Evolutionary conservation across 2,113 vertebrate genomes (phyloP).

Genomic region (Orthonyx spaldingii): DNA sequence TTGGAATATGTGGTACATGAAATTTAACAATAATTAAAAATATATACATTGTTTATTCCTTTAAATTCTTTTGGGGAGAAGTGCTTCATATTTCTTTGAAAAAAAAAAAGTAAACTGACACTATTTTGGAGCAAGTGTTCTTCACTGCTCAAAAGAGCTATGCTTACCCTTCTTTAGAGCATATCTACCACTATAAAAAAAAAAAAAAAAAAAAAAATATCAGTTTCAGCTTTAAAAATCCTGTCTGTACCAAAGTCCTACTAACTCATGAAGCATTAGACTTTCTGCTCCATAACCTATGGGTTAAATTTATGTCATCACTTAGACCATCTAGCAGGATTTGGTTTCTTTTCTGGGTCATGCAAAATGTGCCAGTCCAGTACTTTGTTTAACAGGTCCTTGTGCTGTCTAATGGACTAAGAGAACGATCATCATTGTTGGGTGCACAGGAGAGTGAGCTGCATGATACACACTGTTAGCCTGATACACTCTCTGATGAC

Average conservation of each 20-base stretch:
- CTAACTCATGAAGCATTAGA: not conserved
- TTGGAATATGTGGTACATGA: not conserved
- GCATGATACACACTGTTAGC: slow-evolving; percentile 67
- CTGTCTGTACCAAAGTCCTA: not conserved
- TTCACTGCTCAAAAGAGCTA: not conserved
- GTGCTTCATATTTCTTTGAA: not conserved
- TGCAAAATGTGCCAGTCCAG: not conserved
- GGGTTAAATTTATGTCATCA: not conserved
- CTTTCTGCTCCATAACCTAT: not conserved
- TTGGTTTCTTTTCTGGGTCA: not conserved
- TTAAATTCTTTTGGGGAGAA: not conserved
- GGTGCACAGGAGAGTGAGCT: slow-evolving; percentile 44
- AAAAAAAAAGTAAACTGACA: not conserved
- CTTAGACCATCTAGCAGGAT: not conserved
- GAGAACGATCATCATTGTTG: slow-evolving; percentile 60
- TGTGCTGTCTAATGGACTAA: slow-evolving; percentile 60
- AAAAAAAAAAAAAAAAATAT: slow-evolving; percentile 1
- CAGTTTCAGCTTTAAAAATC: not conserved
- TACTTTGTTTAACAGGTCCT: slow-evolving; percentile 43
- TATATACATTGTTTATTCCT: not conserved
- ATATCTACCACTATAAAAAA: not conserved
- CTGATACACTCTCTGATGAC: slow-evolving; percentile 71
- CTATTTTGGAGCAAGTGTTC: not conserved
- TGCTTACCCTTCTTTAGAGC: not conserved
- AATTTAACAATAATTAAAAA: not conserved